Evolutionary conservation across 2,113 vertebrate genomes (phyloP).

Genomic region (Varanus salvator): DNA sequence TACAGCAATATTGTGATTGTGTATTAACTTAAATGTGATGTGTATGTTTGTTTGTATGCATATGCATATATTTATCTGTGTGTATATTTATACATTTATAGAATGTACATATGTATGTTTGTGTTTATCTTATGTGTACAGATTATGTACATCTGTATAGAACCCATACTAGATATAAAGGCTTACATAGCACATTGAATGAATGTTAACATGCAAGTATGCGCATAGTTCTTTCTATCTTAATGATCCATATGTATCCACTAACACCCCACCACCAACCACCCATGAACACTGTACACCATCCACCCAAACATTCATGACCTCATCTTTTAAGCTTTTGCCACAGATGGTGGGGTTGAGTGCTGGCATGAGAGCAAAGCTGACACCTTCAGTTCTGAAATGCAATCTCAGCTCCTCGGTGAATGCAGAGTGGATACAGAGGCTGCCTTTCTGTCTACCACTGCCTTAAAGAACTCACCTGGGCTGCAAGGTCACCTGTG

Average conservation of each 20-base stretch:
- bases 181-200: neutral
- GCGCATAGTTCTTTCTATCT: neutral
- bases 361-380: neutral
- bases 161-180: constrained; percentile 12
- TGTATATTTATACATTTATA: constrained; percentile 38
- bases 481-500: neutral
- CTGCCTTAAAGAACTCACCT: neutral
- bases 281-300: neutral
- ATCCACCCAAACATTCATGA: neutral
- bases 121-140: constrained; percentile 27
- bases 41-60: neutral
- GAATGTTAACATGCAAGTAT: neutral
- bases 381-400: neutral
- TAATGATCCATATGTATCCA: neutral
- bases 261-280: too few relatives aligned
- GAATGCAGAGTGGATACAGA: neutral
- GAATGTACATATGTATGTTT: constrained; percentile 38
- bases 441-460: neutral
- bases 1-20: constrained; percentile 57
- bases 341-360: neutral
- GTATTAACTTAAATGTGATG: constrained; percentile 45
- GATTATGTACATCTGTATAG: constrained; percentile 29
- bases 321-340: neutral
- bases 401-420: neutral
- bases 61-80: constrained; percentile 25